These are phyloP conservation scores for Apodemus speciosus DNA, from an alignment of 2,113 vertebrate species.

Conservation along the genomic window DNA sequence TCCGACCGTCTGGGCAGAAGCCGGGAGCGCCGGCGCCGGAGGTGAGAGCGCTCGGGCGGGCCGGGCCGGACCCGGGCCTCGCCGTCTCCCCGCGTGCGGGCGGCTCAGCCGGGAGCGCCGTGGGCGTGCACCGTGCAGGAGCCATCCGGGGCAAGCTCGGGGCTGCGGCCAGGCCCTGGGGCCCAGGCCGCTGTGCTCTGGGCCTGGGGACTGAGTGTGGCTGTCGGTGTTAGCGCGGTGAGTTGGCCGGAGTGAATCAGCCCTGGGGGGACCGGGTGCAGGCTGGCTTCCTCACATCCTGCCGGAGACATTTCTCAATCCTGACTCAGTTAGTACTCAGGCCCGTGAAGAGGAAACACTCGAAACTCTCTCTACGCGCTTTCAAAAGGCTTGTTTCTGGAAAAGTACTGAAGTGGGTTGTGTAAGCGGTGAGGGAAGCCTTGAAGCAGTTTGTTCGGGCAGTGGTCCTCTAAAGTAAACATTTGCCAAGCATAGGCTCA, in stretches of 20 bases:
- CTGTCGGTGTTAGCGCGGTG: neutral
- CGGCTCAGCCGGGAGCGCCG: neutral
- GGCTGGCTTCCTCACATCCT: constrained; percentile 25
- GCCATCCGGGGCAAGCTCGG: neutral
- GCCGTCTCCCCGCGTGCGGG: neutral
- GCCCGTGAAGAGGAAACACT: constrained; percentile 31
- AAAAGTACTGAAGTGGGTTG: constrained; percentile 56
- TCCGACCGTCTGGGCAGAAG: constrained; percentile 89
- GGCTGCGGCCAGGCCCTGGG: neutral
- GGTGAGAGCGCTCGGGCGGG: constrained; percentile 85
- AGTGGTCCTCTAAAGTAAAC: neutral
- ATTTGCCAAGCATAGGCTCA: constrained; percentile 10
- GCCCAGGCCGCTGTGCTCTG: neutral
- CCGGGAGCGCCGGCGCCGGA: constrained; percentile 88
- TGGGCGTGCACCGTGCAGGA: neutral
- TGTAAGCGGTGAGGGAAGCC: constrained; percentile 39
- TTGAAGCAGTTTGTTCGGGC: constrained; percentile 23
- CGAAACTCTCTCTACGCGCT: neutral
- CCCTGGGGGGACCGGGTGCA: neutral
- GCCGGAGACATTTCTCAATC: constrained; percentile 21
- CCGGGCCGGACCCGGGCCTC: neutral
- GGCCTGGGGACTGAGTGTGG: neutral
- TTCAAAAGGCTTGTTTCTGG: constrained; percentile 41
- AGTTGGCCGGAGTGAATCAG: constrained; percentile 34
- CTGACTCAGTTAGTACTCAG: neutral